These are phyloP conservation scores for Aphelinus atriplicis DNA, from an alignment of 1,140 invertebrate species.

Conservation along the genomic window DNA sequence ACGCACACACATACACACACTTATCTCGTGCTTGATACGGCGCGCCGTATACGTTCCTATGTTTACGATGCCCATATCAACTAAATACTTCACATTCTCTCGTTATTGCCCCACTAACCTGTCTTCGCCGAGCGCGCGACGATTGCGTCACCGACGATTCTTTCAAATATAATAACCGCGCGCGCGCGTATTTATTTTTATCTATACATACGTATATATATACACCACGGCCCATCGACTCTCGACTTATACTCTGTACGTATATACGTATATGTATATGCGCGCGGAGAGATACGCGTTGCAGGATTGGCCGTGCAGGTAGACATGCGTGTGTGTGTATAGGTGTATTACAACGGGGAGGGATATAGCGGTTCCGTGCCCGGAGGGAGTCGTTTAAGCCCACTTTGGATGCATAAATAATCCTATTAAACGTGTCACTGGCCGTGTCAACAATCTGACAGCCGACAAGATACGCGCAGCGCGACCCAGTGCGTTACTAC, in stretches of 20 bases:
- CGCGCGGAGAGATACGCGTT: background rate
- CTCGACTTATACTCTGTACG: background rate
- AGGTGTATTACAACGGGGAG: background rate
- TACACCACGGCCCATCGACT: background rate
- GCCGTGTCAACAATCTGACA: slow-evolving; percentile 59
- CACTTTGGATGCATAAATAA: slow-evolving; percentile 59
- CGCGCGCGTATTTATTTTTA: no score
- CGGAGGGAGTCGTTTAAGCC: slow-evolving; percentile 52
- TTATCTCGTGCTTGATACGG: no score
- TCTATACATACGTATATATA: no score
- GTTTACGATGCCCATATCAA: no score
- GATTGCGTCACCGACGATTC: no score
- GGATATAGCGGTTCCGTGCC: background rate
- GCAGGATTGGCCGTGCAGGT: background rate
- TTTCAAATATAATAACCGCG: no score
- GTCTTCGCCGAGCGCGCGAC: no score
- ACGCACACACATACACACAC: no score
- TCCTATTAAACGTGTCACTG: slow-evolving; percentile 62
- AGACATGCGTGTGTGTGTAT: background rate
- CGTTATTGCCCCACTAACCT: no score
- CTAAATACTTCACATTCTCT: no score
- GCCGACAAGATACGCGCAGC: slow-evolving; percentile 45
- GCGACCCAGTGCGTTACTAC: no score
- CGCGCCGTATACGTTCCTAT: no score
- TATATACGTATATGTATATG: background rate